These are phyloP conservation scores for Actinostola sp. DNA, from an alignment of 92 coral and sea anemone species.

Conservation along the genomic window DNA sequence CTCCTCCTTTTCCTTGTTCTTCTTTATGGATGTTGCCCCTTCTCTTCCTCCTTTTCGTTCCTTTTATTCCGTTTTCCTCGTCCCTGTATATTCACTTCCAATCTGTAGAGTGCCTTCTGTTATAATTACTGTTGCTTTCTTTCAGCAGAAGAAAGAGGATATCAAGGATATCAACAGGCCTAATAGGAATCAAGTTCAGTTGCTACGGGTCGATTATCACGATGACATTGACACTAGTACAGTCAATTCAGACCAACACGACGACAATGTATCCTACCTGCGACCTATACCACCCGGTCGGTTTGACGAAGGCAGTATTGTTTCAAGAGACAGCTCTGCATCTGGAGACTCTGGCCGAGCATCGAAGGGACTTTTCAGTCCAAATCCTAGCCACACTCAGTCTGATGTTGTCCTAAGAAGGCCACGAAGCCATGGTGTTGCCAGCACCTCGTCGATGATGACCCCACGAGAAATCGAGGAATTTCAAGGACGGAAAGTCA, in stretches of 20 bases:
- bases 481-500: constrained; percentile 44
- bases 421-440: constrained; percentile 45
- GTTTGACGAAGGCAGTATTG: constrained; percentile 72
- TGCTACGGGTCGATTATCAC: constrained; percentile 70
- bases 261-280: constrained; percentile 36
- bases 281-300: constrained; percentile 57
- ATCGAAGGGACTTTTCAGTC: constrained; percentile 32
- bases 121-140: not conserved
- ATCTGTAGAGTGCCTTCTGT: not conserved
- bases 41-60: too few relatives aligned
- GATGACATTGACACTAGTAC: constrained; percentile 65
- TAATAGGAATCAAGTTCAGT: constrained; percentile 72
- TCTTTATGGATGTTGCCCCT: too few relatives aligned
- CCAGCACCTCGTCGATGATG: constrained; percentile 57
- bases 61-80: too few relatives aligned
- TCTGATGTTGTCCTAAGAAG: constrained; percentile 69
- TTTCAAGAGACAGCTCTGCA: constrained; percentile 81
- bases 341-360: constrained; percentile 76
- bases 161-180: constrained; percentile 20
- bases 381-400: constrained; percentile 48
- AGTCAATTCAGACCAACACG: constrained; percentile 39
- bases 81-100: too few relatives aligned
- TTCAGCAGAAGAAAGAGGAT: constrained; percentile 83
- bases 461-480: constrained; percentile 30
- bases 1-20: too few relatives aligned